These are phyloP conservation scores for Chamaetylas fuelleborni DNA, from an alignment of 2,113 vertebrate species.

Conservation along the genomic window DNA sequence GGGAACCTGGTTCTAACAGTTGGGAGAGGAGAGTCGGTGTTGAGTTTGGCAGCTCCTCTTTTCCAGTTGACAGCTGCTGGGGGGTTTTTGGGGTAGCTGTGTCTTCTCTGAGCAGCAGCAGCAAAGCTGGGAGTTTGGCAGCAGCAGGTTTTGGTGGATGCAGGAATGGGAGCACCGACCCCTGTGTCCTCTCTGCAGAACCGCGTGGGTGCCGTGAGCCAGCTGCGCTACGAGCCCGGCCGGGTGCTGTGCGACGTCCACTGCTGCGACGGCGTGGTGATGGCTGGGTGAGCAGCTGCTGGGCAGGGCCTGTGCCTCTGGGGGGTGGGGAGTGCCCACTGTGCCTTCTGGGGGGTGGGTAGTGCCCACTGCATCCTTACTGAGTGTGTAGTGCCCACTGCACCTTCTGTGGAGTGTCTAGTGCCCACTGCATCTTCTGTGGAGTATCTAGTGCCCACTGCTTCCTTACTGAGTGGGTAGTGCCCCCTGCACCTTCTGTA, in stretches of 20 bases:
- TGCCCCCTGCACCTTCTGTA: no score
- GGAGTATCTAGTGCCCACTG: background rate
- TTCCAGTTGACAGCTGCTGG: background rate
- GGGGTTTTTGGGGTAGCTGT: background rate
- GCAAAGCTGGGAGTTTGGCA: background rate
- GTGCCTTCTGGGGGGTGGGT: no score
- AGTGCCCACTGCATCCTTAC: background rate
- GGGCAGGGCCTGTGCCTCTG: background rate
- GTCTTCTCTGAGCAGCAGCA: background rate
- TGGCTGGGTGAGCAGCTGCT: background rate
- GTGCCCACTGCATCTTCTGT: no score
- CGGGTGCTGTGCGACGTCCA: background rate
- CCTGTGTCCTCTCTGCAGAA: background rate
- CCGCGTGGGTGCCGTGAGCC: background rate
- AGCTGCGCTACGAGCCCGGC: background rate
- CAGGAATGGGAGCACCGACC: rapidly evolving
- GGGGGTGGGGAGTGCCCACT: no score
- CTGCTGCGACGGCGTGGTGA: background rate
- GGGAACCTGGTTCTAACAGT: background rate
- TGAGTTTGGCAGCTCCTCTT: background rate
- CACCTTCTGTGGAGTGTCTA: rapidly evolving
- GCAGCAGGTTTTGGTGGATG: background rate
- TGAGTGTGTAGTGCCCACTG: no score
- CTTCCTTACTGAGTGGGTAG: no score
- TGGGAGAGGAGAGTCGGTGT: background rate